Conservation (phyloP, 2,888 invertebrate species). For the Leistus spinibarbis region DNA sequence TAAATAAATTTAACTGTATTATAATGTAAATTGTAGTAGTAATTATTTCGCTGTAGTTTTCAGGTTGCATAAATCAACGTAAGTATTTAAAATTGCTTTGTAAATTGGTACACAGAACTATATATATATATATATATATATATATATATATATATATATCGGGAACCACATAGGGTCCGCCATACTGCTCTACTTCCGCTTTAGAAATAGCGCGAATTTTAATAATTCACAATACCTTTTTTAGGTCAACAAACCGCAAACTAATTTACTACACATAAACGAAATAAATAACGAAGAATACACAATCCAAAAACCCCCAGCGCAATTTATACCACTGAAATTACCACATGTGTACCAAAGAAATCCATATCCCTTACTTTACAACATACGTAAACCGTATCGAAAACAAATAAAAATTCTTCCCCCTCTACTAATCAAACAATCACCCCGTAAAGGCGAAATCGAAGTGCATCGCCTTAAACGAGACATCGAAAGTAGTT, state of each 20-base stretch:
- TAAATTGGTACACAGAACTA: neutral
- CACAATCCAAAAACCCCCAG: neutral
- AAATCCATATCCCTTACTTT: conserved; percentile 13
- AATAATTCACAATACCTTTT: neutral
- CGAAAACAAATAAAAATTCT: conserved; percentile 24
- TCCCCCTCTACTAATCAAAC: conserved; percentile 2
- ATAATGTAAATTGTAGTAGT: neutral
- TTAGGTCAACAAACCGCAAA: neutral
- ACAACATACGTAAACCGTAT: neutral
- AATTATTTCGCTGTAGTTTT: neutral
- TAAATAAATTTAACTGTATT: conserved; percentile 23
- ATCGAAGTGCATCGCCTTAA: conserved; percentile 1
- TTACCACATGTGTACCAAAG: neutral
- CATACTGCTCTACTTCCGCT: too few species aligned
- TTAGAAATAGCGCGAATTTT: too few species aligned
- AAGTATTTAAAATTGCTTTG: neutral
- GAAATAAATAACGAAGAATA: neutral
- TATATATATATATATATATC: too few species aligned
- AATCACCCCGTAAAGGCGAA: neutral
- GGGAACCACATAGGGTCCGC: too few species aligned
- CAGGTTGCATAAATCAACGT: neutral
- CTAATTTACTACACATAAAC: neutral
- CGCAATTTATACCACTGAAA: neutral
- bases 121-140: too few species aligned
- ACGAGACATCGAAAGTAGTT: conserved; percentile 2